Percentiles rank a stretch among this genome's conserved stretches.
These are phyloP conservation scores for Myotis myotis DNA, from an alignment of 2,797 vertebrate genomes.

Conservation along the genomic window DNA sequence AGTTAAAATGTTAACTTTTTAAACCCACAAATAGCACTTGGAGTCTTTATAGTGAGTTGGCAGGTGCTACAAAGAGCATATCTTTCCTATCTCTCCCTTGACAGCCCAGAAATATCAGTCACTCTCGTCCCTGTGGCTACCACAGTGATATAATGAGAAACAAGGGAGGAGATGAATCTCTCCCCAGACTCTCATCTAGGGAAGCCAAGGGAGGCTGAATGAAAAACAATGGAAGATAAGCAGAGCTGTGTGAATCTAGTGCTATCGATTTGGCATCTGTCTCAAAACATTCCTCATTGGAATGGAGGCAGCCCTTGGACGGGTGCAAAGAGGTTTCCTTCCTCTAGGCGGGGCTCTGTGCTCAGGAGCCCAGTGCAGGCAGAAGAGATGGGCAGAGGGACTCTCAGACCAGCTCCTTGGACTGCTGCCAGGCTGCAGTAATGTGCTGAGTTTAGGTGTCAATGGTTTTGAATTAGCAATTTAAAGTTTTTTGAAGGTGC, in stretches of 20 bases:
- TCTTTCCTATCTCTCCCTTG: constrained; percentile 53
- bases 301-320: constrained; percentile 24
- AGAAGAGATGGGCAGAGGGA: neutral
- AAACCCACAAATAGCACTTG: constrained; percentile 41
- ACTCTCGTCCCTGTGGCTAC: constrained; percentile 50
- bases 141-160: constrained; percentile 59
- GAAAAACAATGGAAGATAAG: constrained; percentile 56
- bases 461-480: constrained; percentile 41
- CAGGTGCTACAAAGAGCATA: constrained; percentile 48
- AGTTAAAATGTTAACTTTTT: constrained; percentile 64
- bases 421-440: neutral
- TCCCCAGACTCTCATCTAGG: constrained; percentile 64
- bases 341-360: neutral
- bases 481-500: constrained; percentile 22
- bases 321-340: neutral
- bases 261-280: constrained; percentile 53
- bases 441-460: constrained; percentile 52
- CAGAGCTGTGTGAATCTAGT: neutral
- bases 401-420: neutral
- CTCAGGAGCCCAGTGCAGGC: neutral
- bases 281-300: constrained; percentile 56
- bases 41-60: constrained; percentile 45
- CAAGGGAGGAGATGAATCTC: constrained; percentile 65
- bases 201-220: constrained; percentile 56
- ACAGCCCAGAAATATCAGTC: constrained; percentile 61